Percentiles rank a stretch among this genome's conserved stretches.
These are phyloP conservation scores for Solenodon paradoxus DNA, from an alignment of 2,113 vertebrate species.

Conservation along the genomic window DNA sequence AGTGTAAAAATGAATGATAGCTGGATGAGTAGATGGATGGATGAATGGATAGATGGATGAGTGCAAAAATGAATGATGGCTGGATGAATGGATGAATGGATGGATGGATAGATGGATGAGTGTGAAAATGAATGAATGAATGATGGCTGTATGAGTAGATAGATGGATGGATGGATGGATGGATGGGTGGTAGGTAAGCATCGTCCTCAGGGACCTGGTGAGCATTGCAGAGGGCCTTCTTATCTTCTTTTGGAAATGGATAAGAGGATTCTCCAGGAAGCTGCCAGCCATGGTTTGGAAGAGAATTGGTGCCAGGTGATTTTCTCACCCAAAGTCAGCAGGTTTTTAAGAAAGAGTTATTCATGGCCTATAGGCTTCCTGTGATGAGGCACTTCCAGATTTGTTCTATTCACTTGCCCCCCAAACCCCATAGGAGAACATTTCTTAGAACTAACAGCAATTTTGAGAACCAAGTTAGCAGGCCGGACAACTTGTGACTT, in stretches of 20 bases:
- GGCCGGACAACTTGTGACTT: not conserved
- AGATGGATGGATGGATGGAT: not conserved
- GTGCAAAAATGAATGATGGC: too few species aligned
- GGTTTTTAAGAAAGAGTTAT: not conserved
- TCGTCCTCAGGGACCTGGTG: not conserved
- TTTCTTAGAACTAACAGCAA: not conserved
- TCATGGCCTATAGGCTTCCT: not conserved
- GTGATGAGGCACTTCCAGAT: not conserved
- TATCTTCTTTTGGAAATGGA: not conserved
- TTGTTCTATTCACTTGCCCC: not conserved
- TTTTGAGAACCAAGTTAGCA: not conserved
- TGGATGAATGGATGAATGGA: accelerated
- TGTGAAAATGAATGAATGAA: not conserved
- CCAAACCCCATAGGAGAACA: not conserved
- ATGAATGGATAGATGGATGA: accelerated
- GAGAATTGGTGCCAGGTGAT: not conserved
- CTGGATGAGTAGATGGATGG: too few species aligned
- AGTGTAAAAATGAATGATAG: too few species aligned
- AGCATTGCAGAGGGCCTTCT: not conserved
- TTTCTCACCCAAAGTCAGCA: not conserved
- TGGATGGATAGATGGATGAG: too few species aligned
- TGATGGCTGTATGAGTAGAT: not conserved
- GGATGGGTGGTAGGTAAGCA: not conserved
- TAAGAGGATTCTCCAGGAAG: not conserved
- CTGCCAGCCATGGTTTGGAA: not conserved